Base-by-base conservation (phyloP, 1,140 invertebrate species). In the Asobara japonica region DNA sequence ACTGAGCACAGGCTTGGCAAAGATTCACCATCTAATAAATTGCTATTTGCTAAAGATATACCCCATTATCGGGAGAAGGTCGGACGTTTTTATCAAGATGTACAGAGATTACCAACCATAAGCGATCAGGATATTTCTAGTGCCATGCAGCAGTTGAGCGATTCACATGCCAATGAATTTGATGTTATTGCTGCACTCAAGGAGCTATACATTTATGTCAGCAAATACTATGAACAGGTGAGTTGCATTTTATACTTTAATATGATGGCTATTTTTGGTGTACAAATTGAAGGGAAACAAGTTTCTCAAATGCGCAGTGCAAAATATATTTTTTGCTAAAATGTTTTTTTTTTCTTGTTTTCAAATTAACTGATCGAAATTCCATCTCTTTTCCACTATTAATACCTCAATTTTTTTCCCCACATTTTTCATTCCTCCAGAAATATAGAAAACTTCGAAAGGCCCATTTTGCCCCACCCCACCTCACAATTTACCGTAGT, bases 21-120 rank as follows among this genome's bases (percentile, higher is more conserved):
- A 87, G 96, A 98, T 88, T 97, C 96, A 25, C 96, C 97, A 27
- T 97, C 96, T 13, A 97, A 97, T 84, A 98, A 98, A 88, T 88
- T 98, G 62, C 88, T 98, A 20, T 98, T 97, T 88, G 96, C 96
- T 71, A 97, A 97, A 89, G 96, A 97, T 84, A 95, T 97, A 84
- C 95, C 95, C 10, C 92, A 94, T 33, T 97, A 97, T 84, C 89
- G 94, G 80, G 93, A 95, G 72, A 94, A 94, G 91, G 95, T 97
- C 29, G 91, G 93, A 70, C 91, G 93, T 73, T 98, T 97, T 88
- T 98, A 97, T 86, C 89, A 90, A 74, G 93, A 96, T 75, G 93
- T 97, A 20, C 92, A 94, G 36, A 91, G 90, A 80, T 87, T 97
- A 80, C 95, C 95, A 71, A 92, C 94, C 82, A 96, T 97, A 73